phyloP scores from a whole-genome alignment of 2,113 vertebrate genomes.

The Ursus arctos region DNA sequence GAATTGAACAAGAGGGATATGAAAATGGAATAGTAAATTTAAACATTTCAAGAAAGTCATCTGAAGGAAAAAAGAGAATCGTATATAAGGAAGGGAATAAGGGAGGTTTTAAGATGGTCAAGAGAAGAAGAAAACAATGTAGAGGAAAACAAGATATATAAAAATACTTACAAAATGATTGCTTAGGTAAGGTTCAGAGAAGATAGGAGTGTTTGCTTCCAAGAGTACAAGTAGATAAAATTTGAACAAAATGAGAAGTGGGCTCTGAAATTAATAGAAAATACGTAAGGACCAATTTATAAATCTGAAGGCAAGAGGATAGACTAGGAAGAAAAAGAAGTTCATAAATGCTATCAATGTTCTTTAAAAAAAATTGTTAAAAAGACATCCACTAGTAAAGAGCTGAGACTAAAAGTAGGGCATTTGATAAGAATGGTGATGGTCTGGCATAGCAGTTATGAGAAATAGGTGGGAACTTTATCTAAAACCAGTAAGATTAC shows the following conservation, averaged over 20 bases:
- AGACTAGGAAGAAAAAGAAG: background rate
- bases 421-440: background rate
- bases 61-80: background rate
- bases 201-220: background rate
- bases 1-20: background rate
- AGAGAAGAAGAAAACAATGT: background rate
- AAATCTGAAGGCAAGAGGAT: background rate
- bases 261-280: constrained; percentile 11
- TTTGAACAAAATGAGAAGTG: background rate
- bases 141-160: background rate
- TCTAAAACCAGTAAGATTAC: constrained; percentile 38
- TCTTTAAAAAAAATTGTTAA: background rate
- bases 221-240: background rate
- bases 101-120: background rate
- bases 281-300: background rate
- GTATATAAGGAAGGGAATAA: background rate
- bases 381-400: background rate
- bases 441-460: background rate
- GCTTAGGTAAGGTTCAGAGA: background rate
- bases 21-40: background rate
- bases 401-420: background rate
- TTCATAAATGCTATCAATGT: background rate
- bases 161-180: background rate
- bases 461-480: background rate
- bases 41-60: background rate